Base-by-base conservation (phyloP, 2,888 invertebrate species). In the Autographa pulchrina region DNA sequence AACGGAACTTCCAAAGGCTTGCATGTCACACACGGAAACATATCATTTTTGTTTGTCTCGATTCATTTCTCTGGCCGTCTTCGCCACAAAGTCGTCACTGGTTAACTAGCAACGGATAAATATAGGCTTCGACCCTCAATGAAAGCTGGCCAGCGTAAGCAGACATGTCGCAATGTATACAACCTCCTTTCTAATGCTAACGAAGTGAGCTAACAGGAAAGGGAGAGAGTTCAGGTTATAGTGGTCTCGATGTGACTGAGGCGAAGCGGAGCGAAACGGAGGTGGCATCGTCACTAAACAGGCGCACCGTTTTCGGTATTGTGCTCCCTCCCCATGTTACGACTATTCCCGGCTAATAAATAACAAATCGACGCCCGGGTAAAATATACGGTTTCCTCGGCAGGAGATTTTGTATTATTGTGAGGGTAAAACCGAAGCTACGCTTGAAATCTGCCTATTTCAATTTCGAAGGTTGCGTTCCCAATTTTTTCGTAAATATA, bases 331-430 rank as follows among this genome's bases (percentile, higher is more conserved):
- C 92, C 92, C 90, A 91, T 93, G 92, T 93, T 93, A 93, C 94
- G 92, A 94, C 94, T 94, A 93, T 94, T 93, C 93, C 91, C 92
- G 89, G 90, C 94, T 95, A 95, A 95, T 95, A 95, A 95, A 95
- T 95, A 95, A 95, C 95, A 95, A 95, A 95, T 95, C 95, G 94
- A 93, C 93, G 92, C 92, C 91, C 90, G 92, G 92, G 92, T 93
- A 94, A 94, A 93, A 94, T 94, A 92, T 92, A 94, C 92, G 90
- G 92, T 91, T 93, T 91, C 91, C 92, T 91, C 88, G 90, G 77
- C 74, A 88, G 86, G 89, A 92, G 92, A 92, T 94, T 93, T 92
- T 88, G 87, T 90, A 85, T 86, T 88, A 89, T 87, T 87, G 85
- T 86, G 84, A 82, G 85, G 87, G 87, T 85, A 86, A 89, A 89